A percentile compares a stretch with the other conserved stretches of the same genome.
These are phyloP conservation scores for Sphaerophoria taeniata DNA, from an alignment of 2,888 invertebrate genomes.

Conservation along the genomic window DNA sequence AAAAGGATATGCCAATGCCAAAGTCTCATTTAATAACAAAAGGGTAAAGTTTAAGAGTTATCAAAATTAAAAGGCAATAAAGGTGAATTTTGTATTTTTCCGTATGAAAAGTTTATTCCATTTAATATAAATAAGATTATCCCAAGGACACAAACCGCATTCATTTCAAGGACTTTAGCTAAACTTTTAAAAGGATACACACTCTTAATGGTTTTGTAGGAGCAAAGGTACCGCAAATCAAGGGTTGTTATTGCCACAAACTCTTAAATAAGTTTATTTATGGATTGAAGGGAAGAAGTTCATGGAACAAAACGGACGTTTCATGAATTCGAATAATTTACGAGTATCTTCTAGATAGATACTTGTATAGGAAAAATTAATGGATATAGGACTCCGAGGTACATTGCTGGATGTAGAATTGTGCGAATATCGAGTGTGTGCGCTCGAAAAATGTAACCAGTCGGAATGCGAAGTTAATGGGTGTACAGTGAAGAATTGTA, in stretches of 20 bases:
- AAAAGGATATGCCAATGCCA: not conserved
- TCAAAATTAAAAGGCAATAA: constrained; percentile 1
- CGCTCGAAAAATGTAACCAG: constrained; percentile 12
- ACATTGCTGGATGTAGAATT: not conserved
- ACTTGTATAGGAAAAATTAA: not conserved
- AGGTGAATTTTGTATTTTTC: not conserved
- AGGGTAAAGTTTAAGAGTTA: constrained; percentile 19
- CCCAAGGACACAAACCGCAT: constrained; percentile 24
- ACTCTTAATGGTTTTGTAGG: not conserved
- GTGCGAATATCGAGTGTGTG: not conserved
- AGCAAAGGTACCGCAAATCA: constrained; percentile 20
- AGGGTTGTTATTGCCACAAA: constrained; percentile 35
- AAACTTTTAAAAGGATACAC: not conserved
- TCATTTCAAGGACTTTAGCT: not conserved
- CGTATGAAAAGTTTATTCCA: constrained; percentile 7
- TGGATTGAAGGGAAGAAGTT: constrained; percentile 2
- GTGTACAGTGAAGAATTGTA: not conserved
- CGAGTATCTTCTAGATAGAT: constrained; percentile 6
- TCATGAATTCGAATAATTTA: constrained; percentile 47
- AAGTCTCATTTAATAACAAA: constrained; percentile 6
- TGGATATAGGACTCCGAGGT: not conserved
- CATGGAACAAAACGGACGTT: constrained; percentile 2
- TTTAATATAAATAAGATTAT: constrained; percentile 31
- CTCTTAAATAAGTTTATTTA: constrained; percentile 32
- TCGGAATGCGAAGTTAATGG: constrained; percentile 12